These are phyloP conservation scores for Pontoporia blainvillei DNA, from an alignment of 2,113 vertebrate species.

Conservation along the genomic window DNA sequence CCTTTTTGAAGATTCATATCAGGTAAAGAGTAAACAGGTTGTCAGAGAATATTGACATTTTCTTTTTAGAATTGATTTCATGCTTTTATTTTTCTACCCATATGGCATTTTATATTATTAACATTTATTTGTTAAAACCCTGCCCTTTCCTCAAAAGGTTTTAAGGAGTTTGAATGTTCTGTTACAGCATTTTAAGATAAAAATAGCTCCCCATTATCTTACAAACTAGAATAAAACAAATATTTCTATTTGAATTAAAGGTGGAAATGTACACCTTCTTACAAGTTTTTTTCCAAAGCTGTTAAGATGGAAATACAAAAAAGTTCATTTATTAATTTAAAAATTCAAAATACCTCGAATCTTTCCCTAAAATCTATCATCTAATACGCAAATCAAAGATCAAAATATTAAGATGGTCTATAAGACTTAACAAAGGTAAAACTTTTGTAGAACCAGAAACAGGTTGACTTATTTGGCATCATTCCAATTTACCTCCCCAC, in stretches of 20 bases:
- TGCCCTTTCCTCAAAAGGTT: slow-evolving; percentile 41
- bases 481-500: neutral
- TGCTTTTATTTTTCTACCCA: slow-evolving; percentile 2
- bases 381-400: neutral
- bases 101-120: slow-evolving; percentile 25
- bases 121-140: slow-evolving; percentile 45
- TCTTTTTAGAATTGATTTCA: slow-evolving; percentile 30
- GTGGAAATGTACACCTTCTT: neutral
- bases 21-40: slow-evolving; percentile 25
- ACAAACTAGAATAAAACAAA: neutral
- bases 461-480: slow-evolving; percentile 6
- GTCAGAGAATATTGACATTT: slow-evolving; percentile 23
- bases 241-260: neutral
- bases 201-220: neutral
- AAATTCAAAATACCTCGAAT: slow-evolving; percentile 12
- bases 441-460: neutral
- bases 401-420: slow-evolving; percentile 5
- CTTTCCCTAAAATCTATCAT: neutral
- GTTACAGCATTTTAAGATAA: neutral
- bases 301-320: neutral
- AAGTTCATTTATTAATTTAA: slow-evolving; percentile 4
- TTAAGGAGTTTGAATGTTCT: neutral
- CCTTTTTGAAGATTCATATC: slow-evolving; percentile 23
- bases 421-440: slow-evolving; percentile 27
- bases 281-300: neutral